Percentiles rank a stretch among this genome's conserved stretches.
Conservation (phyloP, 2,113 vertebrate genomes). For the Tragelaphus imberbis region DNA sequence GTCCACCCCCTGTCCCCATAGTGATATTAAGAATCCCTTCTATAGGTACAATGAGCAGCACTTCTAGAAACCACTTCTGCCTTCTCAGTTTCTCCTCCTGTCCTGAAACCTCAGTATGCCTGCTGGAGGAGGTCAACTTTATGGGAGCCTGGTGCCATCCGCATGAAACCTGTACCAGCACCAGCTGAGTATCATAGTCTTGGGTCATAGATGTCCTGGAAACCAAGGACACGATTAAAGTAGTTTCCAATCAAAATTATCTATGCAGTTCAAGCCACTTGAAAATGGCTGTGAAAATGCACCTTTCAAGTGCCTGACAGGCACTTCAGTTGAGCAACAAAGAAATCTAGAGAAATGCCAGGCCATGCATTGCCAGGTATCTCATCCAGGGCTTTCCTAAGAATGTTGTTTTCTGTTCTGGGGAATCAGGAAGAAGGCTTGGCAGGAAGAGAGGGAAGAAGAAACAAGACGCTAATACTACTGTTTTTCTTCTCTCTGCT, state of each 20-base stretch:
- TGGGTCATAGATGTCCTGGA: neutral
- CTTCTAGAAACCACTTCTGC: neutral
- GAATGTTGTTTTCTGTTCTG: neutral
- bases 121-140: neutral
- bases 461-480: neutral
- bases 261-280: neutral
- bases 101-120: neutral
- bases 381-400: neutral
- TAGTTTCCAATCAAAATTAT: neutral
- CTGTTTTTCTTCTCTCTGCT: neutral
- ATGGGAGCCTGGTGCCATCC: neutral
- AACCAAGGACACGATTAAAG: neutral
- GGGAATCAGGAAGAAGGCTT: neutral
- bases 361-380: no score
- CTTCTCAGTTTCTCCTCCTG: neutral
- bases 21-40: neutral
- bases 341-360: neutral
- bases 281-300: neutral
- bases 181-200: neutral
- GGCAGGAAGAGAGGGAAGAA: neutral
- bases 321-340: neutral
- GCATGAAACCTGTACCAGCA: neutral
- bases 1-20: rapidly evolving
- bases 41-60: neutral
- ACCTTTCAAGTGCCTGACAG: neutral